Evolutionary conservation across 2,797 vertebrate genomes (phyloP), one percentile per base, ranked within the genome.

Genomic region (Sciurus carolinensis): DNA sequence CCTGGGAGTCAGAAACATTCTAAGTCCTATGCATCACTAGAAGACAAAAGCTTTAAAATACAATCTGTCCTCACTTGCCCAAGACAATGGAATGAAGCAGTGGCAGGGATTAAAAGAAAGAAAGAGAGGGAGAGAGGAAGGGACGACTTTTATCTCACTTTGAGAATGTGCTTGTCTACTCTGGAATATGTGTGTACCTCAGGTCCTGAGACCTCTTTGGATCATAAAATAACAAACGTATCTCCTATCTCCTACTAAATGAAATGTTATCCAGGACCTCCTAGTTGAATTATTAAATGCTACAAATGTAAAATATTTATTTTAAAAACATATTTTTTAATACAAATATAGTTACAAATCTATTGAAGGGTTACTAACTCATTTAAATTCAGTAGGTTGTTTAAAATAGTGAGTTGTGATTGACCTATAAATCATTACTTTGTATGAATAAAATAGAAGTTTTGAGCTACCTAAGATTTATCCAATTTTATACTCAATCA

Each of bases 401-500:
- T 93, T 75, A 47, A 95, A 96, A 93, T 79, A 52, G 44, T 47
- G 93, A 69, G 28, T 42, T 64, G n/a, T 79, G 36, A 85, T 57
- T 95, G 76, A 26, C 59, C 57, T 96, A 87, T 92, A 97, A 95
- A 75, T 97, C 59, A 93, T 75, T 88, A 86, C 6, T 54, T 54
- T 79, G 52, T 57, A 69, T 2, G 66, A 96, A 88, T 94, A 94
- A 94, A 92, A 79, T 64, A 47, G 87, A 90, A 90, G 36, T 83
- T 95, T 92, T 96, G 39, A 84, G 64, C 81, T 85, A 71, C 36
- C 80, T 75, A 86, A 90, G 69, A 93, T 93, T 95, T 90, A 87
- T 80, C 71, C 52, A 83, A 8, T 90, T 94, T 97, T 95, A 91
- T 97, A 83, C 57, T 96, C 95, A 93, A 66, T 85, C 87, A 82